phyloP scores from a whole-genome alignment of 1,140 invertebrate species.

The Drosophila takahashii region DNA sequence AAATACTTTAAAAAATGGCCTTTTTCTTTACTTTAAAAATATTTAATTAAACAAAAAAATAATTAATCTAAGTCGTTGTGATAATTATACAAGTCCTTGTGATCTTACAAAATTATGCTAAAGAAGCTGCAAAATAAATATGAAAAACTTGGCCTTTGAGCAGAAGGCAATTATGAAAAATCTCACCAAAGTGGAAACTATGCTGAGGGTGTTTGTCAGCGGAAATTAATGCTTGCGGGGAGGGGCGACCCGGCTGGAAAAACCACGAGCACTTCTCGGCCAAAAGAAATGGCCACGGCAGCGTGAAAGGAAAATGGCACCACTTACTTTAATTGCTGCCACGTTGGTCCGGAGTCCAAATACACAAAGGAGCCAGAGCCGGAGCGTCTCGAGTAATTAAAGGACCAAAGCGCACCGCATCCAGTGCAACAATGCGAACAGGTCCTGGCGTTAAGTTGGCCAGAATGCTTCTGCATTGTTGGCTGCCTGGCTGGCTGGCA shows the following conservation, averaged over 20 bases:
- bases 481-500: constrained; percentile 2
- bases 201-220: constrained; percentile 41
- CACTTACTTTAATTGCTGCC: constrained; percentile 54
- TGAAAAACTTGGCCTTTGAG: constrained; percentile 5
- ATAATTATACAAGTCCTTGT: neutral
- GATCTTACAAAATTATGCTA: constrained; percentile 15
- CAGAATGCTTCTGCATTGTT: constrained; percentile 19
- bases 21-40: neutral
- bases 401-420: constrained; percentile 25
- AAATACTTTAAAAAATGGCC: neutral
- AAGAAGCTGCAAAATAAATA: constrained; percentile 11
- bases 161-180: constrained; percentile 44
- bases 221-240: constrained; percentile 43
- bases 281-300: constrained; percentile 38
- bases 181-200: constrained; percentile 39
- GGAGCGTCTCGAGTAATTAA: constrained; percentile 46
- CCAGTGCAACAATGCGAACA: constrained; percentile 36
- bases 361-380: constrained; percentile 37
- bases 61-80: neutral
- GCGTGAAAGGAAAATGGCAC: constrained; percentile 40
- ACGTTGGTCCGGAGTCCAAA: constrained; percentile 27
- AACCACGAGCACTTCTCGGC: constrained; percentile 10
- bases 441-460: constrained; percentile 28
- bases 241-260: neutral
- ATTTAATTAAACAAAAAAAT: neutral